Percentiles rank a stretch among this genome's conserved stretches.
Evolutionary conservation across 1,140 invertebrate species (phyloP).

Genomic region (Chymomyza costata): DNA sequence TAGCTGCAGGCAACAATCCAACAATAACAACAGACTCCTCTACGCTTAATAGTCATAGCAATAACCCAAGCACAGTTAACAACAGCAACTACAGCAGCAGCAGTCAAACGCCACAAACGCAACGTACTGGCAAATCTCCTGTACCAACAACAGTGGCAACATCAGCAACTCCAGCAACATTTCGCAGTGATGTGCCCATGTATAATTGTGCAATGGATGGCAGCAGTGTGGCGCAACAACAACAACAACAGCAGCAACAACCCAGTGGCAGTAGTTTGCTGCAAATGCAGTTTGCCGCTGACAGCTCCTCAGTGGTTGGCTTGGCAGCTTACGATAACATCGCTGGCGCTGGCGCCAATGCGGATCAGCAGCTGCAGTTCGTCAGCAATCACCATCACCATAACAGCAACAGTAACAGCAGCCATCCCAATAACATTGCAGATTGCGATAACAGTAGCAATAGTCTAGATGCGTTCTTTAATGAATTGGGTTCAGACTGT

Average conservation of each 20-base stretch:
- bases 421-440: slow-evolving; percentile 24
- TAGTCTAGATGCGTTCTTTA: slow-evolving; percentile 49
- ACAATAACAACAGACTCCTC: slow-evolving; percentile 38
- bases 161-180: slow-evolving; percentile 8
- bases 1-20: slow-evolving; percentile 37
- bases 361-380: slow-evolving; percentile 13
- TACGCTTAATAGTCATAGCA: slow-evolving; percentile 66
- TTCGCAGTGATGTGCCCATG: slow-evolving; percentile 54
- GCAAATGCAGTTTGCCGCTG: slow-evolving; percentile 75
- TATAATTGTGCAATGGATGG: slow-evolving; percentile 61
- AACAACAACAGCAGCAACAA: slow-evolving; percentile 13
- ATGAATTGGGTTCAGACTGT: slow-evolving; percentile 52
- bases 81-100: slow-evolving; percentile 23
- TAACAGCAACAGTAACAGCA: slow-evolving; percentile 22
- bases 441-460: slow-evolving; percentile 24
- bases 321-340: slow-evolving; percentile 40
- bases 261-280: slow-evolving; percentile 50
- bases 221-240: slow-evolving; percentile 12
- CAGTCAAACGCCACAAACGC: slow-evolving; percentile 20
- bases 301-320: slow-evolving; percentile 12
- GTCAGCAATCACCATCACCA: background rate
- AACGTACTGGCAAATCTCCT: slow-evolving; percentile 10
- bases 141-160: background rate
- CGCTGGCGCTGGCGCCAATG: slow-evolving; percentile 56
- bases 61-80: slow-evolving; percentile 12